Conservation (phyloP, 2,797 vertebrate genomes). For the Clarias pachynema region DNA sequence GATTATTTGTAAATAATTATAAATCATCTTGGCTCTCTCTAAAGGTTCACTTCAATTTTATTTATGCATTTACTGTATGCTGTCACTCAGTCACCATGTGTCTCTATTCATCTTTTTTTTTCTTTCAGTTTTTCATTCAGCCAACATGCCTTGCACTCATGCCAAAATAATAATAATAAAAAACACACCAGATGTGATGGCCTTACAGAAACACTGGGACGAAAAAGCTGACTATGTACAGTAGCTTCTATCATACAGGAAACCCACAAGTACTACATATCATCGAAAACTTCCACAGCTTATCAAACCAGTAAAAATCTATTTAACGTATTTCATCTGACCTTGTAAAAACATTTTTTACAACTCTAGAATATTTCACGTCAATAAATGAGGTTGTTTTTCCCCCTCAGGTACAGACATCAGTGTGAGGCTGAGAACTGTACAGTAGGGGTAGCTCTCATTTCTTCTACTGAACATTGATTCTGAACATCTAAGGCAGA, state of each 20-base stretch:
- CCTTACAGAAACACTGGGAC: not conserved
- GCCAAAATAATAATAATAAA: slow-evolving; percentile 1
- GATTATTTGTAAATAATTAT: not conserved
- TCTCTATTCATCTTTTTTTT: slow-evolving; percentile 3
- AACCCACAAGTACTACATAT: not conserved
- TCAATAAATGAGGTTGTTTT: not conserved
- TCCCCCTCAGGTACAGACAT: not conserved
- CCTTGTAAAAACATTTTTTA: slow-evolving; percentile 1
- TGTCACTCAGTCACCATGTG: slow-evolving; percentile 3
- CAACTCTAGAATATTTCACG: not conserved
- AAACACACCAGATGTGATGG: slow-evolving; percentile 18
- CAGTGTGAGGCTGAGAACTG: not conserved
- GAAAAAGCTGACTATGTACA: slow-evolving; percentile 7
- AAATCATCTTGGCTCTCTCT: not conserved
- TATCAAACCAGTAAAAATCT: slow-evolving; percentile 14
- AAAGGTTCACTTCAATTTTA: not conserved
- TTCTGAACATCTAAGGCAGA: slow-evolving; percentile 30
- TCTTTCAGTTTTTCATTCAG: not conserved
- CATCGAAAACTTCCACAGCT: not conserved
- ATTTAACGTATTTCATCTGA: not conserved
- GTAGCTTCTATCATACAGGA: slow-evolving; percentile 1
- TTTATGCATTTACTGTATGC: not conserved
- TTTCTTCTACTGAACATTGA: slow-evolving; percentile 12
- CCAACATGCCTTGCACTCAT: not conserved
- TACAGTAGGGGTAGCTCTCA: slow-evolving; percentile 13